phyloP scores from a whole-genome alignment of 2,113 vertebrate species.

The Callorhinus ursinus region DNA sequence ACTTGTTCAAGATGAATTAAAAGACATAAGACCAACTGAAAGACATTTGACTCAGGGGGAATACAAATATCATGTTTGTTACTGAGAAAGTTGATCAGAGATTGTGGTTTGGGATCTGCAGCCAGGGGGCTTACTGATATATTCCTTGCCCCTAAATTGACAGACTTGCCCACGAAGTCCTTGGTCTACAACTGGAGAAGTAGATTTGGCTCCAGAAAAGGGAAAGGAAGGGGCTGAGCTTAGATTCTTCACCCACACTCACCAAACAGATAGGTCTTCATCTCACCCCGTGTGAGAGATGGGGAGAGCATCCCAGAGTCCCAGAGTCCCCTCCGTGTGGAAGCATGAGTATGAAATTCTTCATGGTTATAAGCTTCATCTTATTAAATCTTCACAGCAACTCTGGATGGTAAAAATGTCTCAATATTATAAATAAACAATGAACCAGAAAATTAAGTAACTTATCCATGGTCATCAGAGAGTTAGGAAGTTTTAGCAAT shows the following conservation, averaged over 20 bases:
- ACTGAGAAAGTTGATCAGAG: background rate
- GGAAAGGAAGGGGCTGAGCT: background rate
- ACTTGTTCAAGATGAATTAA: slow-evolving; percentile 25
- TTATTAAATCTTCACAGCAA: background rate
- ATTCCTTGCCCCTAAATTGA: background rate
- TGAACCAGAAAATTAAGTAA: slow-evolving; percentile 13
- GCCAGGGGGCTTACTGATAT: background rate
- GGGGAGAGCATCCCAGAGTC: background rate
- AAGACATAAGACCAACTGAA: slow-evolving; percentile 35
- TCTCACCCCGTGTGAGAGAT: background rate
- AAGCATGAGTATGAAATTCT: background rate
- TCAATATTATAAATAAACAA: slow-evolving; percentile 18
- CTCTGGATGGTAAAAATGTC: background rate
- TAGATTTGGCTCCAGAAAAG: background rate
- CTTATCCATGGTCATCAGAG: background rate
- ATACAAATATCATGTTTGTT: slow-evolving; percentile 15
- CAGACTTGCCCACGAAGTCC: background rate
- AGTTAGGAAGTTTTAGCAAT: background rate
- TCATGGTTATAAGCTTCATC: background rate
- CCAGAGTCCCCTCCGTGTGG: background rate
- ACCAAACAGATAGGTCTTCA: background rate
- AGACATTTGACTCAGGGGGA: background rate
- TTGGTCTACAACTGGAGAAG: background rate
- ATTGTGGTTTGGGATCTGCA: slow-evolving; percentile 8
- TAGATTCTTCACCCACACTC: slow-evolving; percentile 6